phyloP scores from a whole-genome alignment of 1,140 invertebrate genomes.

The Solenopsis invicta region DNA sequence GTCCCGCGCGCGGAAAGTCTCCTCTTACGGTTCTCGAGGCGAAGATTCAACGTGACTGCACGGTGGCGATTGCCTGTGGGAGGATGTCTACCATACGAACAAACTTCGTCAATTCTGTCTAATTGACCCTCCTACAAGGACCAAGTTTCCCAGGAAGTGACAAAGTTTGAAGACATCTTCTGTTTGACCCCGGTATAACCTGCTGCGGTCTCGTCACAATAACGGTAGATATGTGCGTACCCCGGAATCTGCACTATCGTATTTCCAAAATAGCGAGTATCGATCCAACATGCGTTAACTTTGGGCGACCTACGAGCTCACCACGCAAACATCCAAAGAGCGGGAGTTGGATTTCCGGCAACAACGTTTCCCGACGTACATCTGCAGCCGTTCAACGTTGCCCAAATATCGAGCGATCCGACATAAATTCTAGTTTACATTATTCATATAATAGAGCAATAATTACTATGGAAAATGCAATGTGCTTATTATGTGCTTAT shows the following conservation, averaged over 20 bases:
- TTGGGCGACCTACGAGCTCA: background rate
- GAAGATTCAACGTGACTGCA: slow-evolving; percentile 65
- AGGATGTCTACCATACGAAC: slow-evolving; percentile 60
- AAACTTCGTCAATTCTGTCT: slow-evolving; percentile 75
- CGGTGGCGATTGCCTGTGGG: slow-evolving; percentile 56
- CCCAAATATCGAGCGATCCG: background rate
- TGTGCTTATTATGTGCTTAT: background rate
- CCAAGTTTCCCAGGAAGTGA: slow-evolving; percentile 69
- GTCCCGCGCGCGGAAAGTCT: slow-evolving; percentile 51
- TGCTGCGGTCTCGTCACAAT: slow-evolving; percentile 41
- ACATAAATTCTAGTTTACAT: background rate
- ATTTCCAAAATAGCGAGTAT: slow-evolving; percentile 46
- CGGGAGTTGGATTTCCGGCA: background rate
- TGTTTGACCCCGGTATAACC: slow-evolving; percentile 68
- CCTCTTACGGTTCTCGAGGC: slow-evolving; percentile 32
- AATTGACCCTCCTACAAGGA: slow-evolving; percentile 77
- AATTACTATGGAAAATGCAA: background rate
- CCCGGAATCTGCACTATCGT: slow-evolving; percentile 29
- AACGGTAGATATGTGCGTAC: background rate
- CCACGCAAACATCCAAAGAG: slow-evolving; percentile 42
- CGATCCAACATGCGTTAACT: slow-evolving; percentile 32
- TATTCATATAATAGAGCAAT: too few species aligned
- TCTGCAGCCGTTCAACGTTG: background rate
- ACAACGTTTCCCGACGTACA: background rate
- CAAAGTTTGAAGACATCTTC: slow-evolving; percentile 71